Evolutionary conservation across 1,140 invertebrate species (phyloP).

Genomic region (Pogonus chalceus): DNA sequence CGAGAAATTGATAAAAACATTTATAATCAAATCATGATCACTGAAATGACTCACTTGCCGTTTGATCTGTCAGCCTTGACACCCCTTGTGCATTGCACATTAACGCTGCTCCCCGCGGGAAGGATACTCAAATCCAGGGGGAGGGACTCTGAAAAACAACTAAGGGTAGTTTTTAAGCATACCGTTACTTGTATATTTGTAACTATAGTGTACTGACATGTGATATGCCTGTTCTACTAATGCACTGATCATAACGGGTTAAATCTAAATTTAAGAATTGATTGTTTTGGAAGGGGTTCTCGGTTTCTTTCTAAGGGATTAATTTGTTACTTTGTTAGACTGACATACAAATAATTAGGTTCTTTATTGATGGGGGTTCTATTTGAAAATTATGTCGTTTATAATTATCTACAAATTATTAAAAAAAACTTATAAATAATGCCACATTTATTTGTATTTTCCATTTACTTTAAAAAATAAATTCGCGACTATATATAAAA

Average conservation of each 20-base stretch:
- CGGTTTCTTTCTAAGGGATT: neutral
- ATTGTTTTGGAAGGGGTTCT: neutral
- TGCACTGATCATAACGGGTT: neutral
- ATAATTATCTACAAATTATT: too few species aligned
- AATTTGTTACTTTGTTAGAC: too few species aligned
- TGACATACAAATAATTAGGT: too few species aligned
- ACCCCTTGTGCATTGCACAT: constrained; percentile 14
- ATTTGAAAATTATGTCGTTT: too few species aligned
- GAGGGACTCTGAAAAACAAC: neutral
- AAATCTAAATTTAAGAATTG: neutral
- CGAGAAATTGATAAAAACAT: constrained; percentile 4
- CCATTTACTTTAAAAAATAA: too few species aligned
- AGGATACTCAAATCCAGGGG: neutral
- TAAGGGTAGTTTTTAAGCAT: neutral
- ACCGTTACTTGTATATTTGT: neutral
- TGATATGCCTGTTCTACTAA: constrained; percentile 1
- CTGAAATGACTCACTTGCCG: constrained; percentile 18
- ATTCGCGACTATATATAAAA: too few species aligned
- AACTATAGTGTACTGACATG: neutral
- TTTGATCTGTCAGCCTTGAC: constrained; percentile 23
- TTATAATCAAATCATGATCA: constrained; percentile 14
- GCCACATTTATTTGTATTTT: too few species aligned
- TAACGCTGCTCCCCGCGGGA: neutral
- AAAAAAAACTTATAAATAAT: too few species aligned
- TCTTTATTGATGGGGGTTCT: too few species aligned